A percentile compares a stretch with the other conserved stretches of the same genome.
phyloP scores from a whole-genome alignment of 2,888 invertebrate genomes.

The Epinotia nisella region DNA sequence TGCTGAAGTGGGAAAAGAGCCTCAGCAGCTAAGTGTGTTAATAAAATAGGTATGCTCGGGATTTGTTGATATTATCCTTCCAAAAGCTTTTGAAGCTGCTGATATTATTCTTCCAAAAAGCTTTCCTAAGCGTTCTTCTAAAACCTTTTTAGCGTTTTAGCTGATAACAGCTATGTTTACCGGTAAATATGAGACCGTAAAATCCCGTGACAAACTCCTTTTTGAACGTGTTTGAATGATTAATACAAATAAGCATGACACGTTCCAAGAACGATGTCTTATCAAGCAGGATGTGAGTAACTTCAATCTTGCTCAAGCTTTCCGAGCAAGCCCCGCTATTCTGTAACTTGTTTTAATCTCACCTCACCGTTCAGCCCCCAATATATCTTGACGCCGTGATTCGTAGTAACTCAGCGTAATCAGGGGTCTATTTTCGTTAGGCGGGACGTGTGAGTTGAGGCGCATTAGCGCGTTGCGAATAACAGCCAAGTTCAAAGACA shows the following conservation, averaged over 20 bases:
- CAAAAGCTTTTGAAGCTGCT: background rate
- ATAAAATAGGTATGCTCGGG: no score
- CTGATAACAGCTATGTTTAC: slow-evolving; percentile 14
- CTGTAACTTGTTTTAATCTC: no score
- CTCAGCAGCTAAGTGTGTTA: no score
- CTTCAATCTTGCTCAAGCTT: slow-evolving; percentile 37
- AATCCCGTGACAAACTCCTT: slow-evolving; percentile 25
- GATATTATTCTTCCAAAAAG: background rate
- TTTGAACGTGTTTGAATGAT: slow-evolving; percentile 31
- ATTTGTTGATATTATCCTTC: background rate
- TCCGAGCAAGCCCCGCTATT: slow-evolving; percentile 7
- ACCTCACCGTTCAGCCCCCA: no score
- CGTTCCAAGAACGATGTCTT: slow-evolving; percentile 62
- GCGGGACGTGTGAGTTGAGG: no score
- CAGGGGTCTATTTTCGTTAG: no score
- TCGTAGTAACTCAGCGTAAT: no score
- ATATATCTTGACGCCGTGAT: no score
- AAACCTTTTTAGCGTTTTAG: background rate
- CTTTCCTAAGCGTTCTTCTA: background rate
- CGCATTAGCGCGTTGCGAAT: no score
- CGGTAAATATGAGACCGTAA: slow-evolving; percentile 28
- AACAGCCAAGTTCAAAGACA: slow-evolving; percentile 8
- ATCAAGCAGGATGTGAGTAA: slow-evolving; percentile 54
- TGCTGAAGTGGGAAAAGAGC: no score
- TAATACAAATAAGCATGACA: slow-evolving; percentile 23